These are phyloP conservation scores for Cuniculus paca DNA, from an alignment of 2,797 vertebrate genomes.

Conservation along the genomic window DNA sequence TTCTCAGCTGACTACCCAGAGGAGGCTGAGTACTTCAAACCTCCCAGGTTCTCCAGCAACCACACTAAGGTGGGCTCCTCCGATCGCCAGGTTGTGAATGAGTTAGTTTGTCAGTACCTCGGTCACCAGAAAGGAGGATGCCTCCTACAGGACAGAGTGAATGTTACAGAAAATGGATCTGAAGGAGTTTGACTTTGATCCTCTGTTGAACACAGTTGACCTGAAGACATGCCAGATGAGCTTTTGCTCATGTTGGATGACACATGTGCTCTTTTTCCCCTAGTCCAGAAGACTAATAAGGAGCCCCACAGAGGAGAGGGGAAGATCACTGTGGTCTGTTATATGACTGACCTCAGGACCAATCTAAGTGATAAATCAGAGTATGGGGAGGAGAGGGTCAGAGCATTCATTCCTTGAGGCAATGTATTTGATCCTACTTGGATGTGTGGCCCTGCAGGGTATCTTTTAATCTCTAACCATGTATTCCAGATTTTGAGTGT, in stretches of 20 bases:
- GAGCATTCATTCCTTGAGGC: neutral
- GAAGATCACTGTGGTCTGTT: neutral
- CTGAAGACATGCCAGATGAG: conserved; percentile 93
- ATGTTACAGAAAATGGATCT: conserved; percentile 98
- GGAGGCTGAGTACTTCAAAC: conserved; percentile 90
- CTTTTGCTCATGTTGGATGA: conserved; percentile 94
- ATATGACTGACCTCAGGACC: neutral
- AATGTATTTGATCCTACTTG: neutral
- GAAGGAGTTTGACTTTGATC: conserved; percentile 95
- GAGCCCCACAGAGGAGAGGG: conserved; percentile 73
- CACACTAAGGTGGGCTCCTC: conserved; percentile 91
- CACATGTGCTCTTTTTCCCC: conserved; percentile 90
- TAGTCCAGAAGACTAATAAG: conserved; percentile 87
- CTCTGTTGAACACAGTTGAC: conserved; percentile 93
- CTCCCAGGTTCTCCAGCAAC: conserved; percentile 89
- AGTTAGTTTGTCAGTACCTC: conserved; percentile 87
- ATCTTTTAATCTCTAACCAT: neutral
- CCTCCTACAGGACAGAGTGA: conserved; percentile 96
- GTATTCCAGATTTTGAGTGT: neutral
- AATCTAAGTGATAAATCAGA: neutral
- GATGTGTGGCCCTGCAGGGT: neutral
- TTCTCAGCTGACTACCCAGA: conserved; percentile 91
- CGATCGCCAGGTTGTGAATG: conserved; percentile 88
- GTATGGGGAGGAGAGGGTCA: neutral
- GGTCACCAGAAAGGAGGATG: conserved; percentile 91